Percentiles rank a stretch among this genome's conserved stretches.
These are phyloP conservation scores for Smittia aterrima DNA, from an alignment of 2,888 invertebrate species.

Conservation along the genomic window DNA sequence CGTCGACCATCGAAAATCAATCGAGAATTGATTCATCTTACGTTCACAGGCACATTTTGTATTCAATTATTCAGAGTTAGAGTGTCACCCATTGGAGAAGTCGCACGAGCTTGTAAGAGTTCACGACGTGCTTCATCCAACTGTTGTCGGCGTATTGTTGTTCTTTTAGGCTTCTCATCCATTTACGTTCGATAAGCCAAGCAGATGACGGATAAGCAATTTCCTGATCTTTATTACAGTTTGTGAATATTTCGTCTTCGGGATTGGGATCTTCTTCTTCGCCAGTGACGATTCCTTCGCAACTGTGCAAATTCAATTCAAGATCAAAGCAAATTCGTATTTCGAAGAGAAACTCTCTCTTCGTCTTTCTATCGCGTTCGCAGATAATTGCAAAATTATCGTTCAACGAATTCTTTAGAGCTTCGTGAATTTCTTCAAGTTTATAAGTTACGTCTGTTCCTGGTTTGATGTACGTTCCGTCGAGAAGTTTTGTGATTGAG, in stretches of 20 bases:
- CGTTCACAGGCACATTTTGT: constrained; percentile 17
- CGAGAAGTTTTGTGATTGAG: constrained; percentile 62
- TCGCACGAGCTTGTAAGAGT: constrained; percentile 59
- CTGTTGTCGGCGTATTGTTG: constrained; percentile 44
- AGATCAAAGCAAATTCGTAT: constrained; percentile 74
- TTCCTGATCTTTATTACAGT: constrained; percentile 58
- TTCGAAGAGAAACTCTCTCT: constrained; percentile 64
- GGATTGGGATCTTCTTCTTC: constrained; percentile 48
- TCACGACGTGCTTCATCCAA: constrained; percentile 55
- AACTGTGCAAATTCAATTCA: constrained; percentile 62
- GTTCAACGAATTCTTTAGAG: constrained; percentile 58
- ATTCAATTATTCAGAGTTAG: constrained; percentile 48
- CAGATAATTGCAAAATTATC: constrained; percentile 66
- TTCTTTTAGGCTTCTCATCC: constrained; percentile 50
- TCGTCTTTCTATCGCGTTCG: constrained; percentile 58
- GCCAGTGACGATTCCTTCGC: constrained; percentile 58
- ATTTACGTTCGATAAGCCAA: constrained; percentile 46
- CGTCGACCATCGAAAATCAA: too few relatives aligned
- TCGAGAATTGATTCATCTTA: background rate
- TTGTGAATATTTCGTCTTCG: constrained; percentile 57
- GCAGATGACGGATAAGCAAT: constrained; percentile 57
- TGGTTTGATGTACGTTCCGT: constrained; percentile 59
- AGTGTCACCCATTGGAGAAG: constrained; percentile 65
- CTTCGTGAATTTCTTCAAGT: constrained; percentile 56
- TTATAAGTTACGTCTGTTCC: constrained; percentile 54